These are phyloP conservation scores for Machimus rusticus DNA, from an alignment of 2,888 invertebrate genomes.

Conservation along the genomic window DNA sequence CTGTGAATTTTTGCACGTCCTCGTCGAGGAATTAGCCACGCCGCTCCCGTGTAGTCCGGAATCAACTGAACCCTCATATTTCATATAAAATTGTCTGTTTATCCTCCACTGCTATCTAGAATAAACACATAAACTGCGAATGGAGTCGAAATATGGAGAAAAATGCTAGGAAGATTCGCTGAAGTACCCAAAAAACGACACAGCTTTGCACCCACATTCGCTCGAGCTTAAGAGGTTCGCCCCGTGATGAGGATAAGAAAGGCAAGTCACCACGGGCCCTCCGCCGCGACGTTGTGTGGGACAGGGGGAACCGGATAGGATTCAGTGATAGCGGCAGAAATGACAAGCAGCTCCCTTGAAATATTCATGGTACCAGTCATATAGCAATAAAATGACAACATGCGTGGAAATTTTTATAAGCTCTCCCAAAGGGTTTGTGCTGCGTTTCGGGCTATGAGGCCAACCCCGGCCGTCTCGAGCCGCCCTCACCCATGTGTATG, in stretches of 20 bases:
- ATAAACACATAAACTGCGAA: conserved; percentile 47
- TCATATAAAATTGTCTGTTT: conserved; percentile 48
- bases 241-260: conserved; percentile 45
- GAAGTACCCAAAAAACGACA: conserved; percentile 30
- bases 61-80: conserved; percentile 44
- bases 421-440: conserved; percentile 43
- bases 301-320: conserved; percentile 24
- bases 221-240: conserved; percentile 37
- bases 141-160: conserved; percentile 34
- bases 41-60: background rate
- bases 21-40: conserved; percentile 26
- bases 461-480: conserved; percentile 24
- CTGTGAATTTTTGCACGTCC: conserved; percentile 31
- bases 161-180: conserved; percentile 34
- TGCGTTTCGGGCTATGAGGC: conserved; percentile 28
- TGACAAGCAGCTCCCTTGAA: conserved; percentile 45
- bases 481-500: conserved; percentile 27
- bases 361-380: conserved; percentile 54
- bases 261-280: conserved; percentile 37
- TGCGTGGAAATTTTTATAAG: conserved; percentile 62
- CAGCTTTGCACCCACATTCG: conserved; percentile 44
- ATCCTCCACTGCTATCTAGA: conserved; percentile 45
- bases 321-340: conserved; percentile 28
- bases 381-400: conserved; percentile 63
- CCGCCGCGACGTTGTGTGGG: background rate